Evolutionary conservation across 2,888 invertebrate genomes (phyloP), one percentile per base, ranked within the genome.

Genomic region (Rugalucina vietnamica): DNA sequence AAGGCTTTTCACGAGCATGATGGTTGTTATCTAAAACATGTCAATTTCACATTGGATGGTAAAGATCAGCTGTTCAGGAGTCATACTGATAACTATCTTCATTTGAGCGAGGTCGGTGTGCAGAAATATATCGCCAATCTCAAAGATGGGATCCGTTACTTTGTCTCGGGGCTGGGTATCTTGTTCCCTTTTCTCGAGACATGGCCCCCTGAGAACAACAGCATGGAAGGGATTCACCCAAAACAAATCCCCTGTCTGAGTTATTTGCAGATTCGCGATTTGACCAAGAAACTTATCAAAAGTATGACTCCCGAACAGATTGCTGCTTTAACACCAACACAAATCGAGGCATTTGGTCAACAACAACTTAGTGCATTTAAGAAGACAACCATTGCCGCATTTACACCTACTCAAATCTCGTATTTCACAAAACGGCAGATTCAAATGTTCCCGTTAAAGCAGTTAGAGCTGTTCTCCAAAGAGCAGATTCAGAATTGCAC

Each of bases 1-100:
- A 36, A 81, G 34, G 80, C 77, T 75, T 78, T 79, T 21, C 79
- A 82, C 27, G 84, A 84, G 24, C 34, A 82, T n/a, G 70, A 71
- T 65, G 84, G 87, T 29, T 80, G 76, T 18, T 84, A 76, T 74
- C 39, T 86, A 29, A 82, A 79, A 43, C 86, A 84, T 49, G 70
- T 43, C 5, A 21, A 65, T n/a, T 70, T 86, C 10, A 43, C 81
- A 1, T 77, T 76, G 18, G 70, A 86, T 37, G 34, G 50, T 24
- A 76, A 73, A 72, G 12, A 27, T 2, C 77, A 78, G 50, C 79
- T 73, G 4, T 57, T 70, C 24, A 69, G 65, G 65, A 37, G 65
- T 12, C 65, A 70, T 49, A 73, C 54, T 27, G 87, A 87, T 78
- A 75, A 78, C 10, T 75, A 54, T 34, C 43, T 82, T 50, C 87